A percentile compares a stretch with the other conserved stretches of the same genome.
phyloP scores from a whole-genome alignment of 2,113 vertebrate species.

The Trochalopteron elliotii region DNA sequence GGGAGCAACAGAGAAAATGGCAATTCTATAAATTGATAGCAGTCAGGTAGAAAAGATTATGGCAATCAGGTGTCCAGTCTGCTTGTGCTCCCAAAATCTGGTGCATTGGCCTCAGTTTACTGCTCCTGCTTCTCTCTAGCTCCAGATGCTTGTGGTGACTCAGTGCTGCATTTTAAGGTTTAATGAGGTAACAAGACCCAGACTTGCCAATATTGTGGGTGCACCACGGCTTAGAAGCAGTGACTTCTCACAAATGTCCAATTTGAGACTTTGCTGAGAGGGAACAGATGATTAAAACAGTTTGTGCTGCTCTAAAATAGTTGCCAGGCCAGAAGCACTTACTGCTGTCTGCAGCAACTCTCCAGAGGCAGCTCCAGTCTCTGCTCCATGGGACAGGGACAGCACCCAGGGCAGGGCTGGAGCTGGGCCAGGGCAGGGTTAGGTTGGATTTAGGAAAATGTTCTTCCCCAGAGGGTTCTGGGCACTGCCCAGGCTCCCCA shows the following conservation, averaged over 20 bases:
- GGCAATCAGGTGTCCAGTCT: neutral
- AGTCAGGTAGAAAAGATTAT: neutral
- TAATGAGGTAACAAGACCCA: neutral
- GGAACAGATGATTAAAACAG: neutral
- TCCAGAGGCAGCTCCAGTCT: rapidly evolving
- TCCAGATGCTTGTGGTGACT: neutral
- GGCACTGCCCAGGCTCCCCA: neutral
- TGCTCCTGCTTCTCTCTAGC: neutral
- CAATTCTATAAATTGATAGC: neutral
- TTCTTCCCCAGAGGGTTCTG: neutral
- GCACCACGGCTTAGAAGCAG: neutral
- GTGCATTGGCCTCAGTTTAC: neutral
- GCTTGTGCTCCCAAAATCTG: neutral
- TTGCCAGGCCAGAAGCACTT: neutral
- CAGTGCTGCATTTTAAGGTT: neutral
- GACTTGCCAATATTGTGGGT: neutral
- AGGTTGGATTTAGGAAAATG: rapidly evolving
- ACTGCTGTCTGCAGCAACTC: neutral
- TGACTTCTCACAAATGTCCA: neutral
- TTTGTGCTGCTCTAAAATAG: neutral
- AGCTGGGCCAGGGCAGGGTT: rapidly evolving
- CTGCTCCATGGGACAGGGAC: neutral
- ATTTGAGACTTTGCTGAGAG: neutral
- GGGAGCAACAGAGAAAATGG: neutral
- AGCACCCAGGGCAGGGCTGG: neutral